phyloP scores from a whole-genome alignment of 2,113 vertebrate species.

The Petromus typicus region DNA sequence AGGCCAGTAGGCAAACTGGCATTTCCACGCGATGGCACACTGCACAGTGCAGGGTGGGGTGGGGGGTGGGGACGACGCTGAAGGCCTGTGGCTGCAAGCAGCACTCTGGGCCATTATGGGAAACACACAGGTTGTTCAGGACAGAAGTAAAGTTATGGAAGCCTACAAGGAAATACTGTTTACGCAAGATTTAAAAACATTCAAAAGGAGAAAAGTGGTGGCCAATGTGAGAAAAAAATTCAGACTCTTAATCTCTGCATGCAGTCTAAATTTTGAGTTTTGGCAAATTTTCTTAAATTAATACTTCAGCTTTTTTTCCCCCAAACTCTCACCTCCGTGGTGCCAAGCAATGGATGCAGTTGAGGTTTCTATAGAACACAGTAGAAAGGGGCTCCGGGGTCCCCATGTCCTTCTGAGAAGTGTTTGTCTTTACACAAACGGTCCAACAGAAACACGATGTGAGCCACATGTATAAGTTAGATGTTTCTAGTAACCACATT shows the following conservation, averaged over 20 bases:
- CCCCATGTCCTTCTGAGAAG: background rate
- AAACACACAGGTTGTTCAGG: background rate
- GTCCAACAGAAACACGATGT: background rate
- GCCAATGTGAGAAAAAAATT: constrained; percentile 14
- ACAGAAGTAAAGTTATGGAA: background rate
- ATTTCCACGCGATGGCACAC: background rate
- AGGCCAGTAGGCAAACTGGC: background rate
- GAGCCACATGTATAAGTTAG: background rate
- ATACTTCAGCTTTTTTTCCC: background rate
- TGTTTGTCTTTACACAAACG: background rate
- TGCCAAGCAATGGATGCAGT: background rate
- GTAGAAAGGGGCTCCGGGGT: background rate
- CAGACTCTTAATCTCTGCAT: background rate
- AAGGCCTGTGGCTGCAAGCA: too few species aligned
- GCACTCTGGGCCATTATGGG: background rate
- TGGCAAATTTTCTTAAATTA: background rate
- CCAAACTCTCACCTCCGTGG: background rate
- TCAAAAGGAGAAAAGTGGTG: background rate
- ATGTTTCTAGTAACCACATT: background rate
- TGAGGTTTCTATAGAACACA: background rate
- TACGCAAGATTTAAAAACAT: constrained; percentile 20
- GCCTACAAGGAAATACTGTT: background rate
- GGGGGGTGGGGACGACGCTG: too few species aligned
- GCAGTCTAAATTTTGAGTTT: background rate
- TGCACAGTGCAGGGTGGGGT: rapidly evolving